These are phyloP conservation scores for Brachypteracias leptosomus DNA, from an alignment of 2,113 vertebrate species.

Conservation along the genomic window DNA sequence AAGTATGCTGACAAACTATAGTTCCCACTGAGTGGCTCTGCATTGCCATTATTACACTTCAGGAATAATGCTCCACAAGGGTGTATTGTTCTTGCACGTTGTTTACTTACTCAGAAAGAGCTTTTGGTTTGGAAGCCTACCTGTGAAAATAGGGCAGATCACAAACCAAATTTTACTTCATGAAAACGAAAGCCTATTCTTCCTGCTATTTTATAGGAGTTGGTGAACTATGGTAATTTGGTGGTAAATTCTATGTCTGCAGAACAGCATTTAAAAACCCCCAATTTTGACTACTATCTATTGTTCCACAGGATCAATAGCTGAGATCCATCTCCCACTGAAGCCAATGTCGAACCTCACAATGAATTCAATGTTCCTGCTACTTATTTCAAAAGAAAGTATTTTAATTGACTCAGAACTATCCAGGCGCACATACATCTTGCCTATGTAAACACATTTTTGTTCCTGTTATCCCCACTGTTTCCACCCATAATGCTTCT, in stretches of 20 bases:
- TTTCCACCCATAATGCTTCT: neutral
- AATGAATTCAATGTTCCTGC: neutral
- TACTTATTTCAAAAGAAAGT: slow-evolving; percentile 9
- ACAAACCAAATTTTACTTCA: neutral
- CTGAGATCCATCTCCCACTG: neutral
- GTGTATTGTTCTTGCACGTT: neutral
- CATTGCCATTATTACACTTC: neutral
- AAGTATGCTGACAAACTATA: neutral
- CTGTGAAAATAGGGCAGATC: neutral
- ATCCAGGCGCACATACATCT: neutral
- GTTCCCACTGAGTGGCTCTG: neutral
- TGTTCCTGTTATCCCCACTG: neutral
- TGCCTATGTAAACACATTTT: slow-evolving; percentile 5
- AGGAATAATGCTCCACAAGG: neutral
- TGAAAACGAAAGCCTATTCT: neutral
- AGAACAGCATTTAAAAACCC: neutral
- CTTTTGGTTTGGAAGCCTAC: neutral
- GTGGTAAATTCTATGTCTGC: neutral
- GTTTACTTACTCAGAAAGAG: neutral
- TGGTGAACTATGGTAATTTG: neutral
- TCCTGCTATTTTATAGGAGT: neutral
- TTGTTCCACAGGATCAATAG: neutral
- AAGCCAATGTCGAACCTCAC: neutral
- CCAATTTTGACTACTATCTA: neutral
- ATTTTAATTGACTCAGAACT: neutral